A percentile compares a stretch with the other conserved stretches of the same genome.
These are phyloP conservation scores for Listronotus bonariensis DNA, from an alignment of 1,140 invertebrate genomes.

Conservation along the genomic window DNA sequence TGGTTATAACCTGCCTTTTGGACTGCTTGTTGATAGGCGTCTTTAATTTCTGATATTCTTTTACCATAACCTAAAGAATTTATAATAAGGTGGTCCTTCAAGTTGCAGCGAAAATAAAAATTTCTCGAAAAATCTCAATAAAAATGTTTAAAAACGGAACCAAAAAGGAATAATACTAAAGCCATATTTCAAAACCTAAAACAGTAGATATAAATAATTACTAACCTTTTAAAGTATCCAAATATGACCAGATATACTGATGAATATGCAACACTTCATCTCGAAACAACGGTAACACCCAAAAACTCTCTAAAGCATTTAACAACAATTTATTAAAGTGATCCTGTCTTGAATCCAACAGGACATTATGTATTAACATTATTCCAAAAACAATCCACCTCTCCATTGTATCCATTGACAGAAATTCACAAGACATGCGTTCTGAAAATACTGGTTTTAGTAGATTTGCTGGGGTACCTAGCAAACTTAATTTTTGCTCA, in stretches of 20 bases:
- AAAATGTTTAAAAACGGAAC: no score
- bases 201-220: not conserved
- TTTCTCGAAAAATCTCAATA: no score
- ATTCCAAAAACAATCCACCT: conserved; percentile 97
- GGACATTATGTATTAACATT: conserved; percentile 83
- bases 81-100: no score
- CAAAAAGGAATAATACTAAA: no score
- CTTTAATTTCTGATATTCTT: conserved; percentile 91
- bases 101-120: no score
- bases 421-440: conserved; percentile 95
- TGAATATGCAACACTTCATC: conserved; percentile 98
- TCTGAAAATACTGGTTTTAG: conserved; percentile 94
- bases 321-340: conserved; percentile 88
- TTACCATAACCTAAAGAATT: conserved; percentile 74
- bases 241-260: conserved; percentile 89
- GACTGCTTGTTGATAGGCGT: conserved; percentile 87
- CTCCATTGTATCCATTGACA: conserved; percentile 94
- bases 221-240: conserved; percentile 88
- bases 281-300: conserved; percentile 92
- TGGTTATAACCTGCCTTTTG: conserved; percentile 89
- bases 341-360: conserved; percentile 68
- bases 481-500: conserved; percentile 91
- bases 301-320: conserved; percentile 87
- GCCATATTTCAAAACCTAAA: no score
- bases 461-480: conserved; percentile 88